Evolutionary conservation across 2,113 vertebrate genomes (phyloP), one percentile per base, ranked within the genome.

Genomic region (Amblyornis subalaris): DNA sequence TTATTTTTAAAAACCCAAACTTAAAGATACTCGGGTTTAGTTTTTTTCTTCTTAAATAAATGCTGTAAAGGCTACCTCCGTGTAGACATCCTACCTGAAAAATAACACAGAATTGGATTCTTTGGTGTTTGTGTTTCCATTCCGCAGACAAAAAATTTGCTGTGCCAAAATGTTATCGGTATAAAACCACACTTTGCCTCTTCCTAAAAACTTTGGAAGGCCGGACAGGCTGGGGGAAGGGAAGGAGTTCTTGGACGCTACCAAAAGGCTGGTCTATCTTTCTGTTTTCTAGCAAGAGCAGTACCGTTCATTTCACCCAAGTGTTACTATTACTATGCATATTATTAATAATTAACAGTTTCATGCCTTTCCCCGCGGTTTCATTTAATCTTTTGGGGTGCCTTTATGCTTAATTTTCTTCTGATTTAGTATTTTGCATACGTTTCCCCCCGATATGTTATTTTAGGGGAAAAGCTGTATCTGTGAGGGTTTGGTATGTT

Each of bases 281-380:
- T 81, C 89, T 85, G 71, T 62, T 94, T 91, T 47, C 87, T 91
- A 24, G 1, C 64, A 85, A 85, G 78, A 94, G 81, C 89, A 74
- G 81, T 6, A 93, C 89, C 48, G 47, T 77, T 95, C 85, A 2
- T 89, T 85, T 76, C 85, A 76, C 81, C 81, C 89, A 47, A 93
- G 78, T 55, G 12, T 80, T 97, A 91, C 87, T 91, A 93, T 89
- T 80, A 51, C 66, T 94, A 88, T 51, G 89, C 89, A 94, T 90
- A 91, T 93, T 96, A 95, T 94, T 88, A 95, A 95, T 95, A 79
- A 96, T 95, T 93, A 95, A 95, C 95, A 80, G 78, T 89, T 96
- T 94, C 88, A 76, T 83, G 94, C 91, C 88, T 95, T 95, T 73
- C 93, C 94, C 85, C 78, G 36, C 7, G 33, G 60, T 87, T 93